phyloP scores from a whole-genome alignment of 2,797 vertebrate species.

The Rhabdomys pumilio region DNA sequence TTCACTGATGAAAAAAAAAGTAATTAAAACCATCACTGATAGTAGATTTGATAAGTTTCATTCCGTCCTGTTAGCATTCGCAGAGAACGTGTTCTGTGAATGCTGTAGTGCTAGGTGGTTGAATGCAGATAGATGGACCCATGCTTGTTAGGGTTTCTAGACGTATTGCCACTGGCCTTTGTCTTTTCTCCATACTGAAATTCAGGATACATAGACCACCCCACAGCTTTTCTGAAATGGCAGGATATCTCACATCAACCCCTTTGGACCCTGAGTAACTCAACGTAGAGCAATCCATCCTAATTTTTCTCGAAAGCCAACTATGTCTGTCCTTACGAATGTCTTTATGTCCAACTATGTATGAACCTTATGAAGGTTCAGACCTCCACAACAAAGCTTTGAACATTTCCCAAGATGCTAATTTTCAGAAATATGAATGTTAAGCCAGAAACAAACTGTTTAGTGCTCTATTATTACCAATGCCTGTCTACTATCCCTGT shows the following conservation, averaged over 20 bases:
- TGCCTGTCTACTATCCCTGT: accelerated
- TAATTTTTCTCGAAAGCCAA: neutral
- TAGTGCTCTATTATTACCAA: neutral
- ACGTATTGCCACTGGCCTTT: neutral
- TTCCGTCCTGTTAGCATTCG: neutral
- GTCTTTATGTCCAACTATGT: too few relatives aligned
- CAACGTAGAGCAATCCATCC: neutral
- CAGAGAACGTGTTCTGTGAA: neutral
- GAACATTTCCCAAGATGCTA: neutral
- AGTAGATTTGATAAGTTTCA: neutral
- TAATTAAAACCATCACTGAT: neutral
- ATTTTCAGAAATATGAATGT: slow-evolving; percentile 52
- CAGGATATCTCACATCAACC: neutral
- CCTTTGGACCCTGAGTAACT: neutral
- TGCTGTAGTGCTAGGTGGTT: neutral
- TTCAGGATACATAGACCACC: neutral
- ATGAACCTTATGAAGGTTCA: neutral
- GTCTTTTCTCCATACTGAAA: neutral
- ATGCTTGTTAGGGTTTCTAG: neutral
- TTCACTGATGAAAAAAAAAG: neutral
- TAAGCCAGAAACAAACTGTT: neutral
- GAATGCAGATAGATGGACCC: neutral
- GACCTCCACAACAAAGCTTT: neutral
- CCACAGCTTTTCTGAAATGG: neutral
- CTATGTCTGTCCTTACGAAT: neutral